These are phyloP conservation scores for Dermochelys coriacea DNA, from an alignment of 2,797 vertebrate species.

Conservation along the genomic window DNA sequence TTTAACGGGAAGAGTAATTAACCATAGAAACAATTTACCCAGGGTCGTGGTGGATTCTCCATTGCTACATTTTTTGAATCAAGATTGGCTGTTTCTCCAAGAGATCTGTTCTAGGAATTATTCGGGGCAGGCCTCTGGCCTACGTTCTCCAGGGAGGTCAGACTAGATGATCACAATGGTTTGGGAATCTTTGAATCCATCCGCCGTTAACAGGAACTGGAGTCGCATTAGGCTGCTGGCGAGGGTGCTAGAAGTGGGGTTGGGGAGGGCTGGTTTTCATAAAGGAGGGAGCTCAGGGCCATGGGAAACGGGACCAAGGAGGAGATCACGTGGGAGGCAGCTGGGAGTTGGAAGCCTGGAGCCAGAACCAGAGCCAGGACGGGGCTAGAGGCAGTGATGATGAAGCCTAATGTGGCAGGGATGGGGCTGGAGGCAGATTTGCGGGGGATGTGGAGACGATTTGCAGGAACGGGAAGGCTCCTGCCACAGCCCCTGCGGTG, in stretches of 20 bases:
- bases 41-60: neutral
- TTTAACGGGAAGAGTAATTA: neutral
- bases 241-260: neutral
- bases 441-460: neutral
- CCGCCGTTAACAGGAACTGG: rapidly evolving
- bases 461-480: neutral
- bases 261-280: neutral
- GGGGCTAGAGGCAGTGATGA: neutral
- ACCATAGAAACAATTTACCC: neutral
- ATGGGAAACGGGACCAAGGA: neutral
- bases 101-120: neutral
- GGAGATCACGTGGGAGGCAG: neutral
- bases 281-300: neutral
- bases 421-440: neutral
- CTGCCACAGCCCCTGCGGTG: neutral
- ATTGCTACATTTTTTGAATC: neutral
- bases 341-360: neutral
- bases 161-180: neutral
- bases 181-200: neutral
- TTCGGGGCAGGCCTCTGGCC: neutral
- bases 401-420: neutral
- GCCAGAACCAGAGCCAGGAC: neutral
- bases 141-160: neutral
- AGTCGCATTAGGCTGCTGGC: neutral
- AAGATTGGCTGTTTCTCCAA: neutral